These are phyloP conservation scores for Rhamnusium bicolor DNA, from an alignment of 2,888 invertebrate genomes.

Conservation along the genomic window DNA sequence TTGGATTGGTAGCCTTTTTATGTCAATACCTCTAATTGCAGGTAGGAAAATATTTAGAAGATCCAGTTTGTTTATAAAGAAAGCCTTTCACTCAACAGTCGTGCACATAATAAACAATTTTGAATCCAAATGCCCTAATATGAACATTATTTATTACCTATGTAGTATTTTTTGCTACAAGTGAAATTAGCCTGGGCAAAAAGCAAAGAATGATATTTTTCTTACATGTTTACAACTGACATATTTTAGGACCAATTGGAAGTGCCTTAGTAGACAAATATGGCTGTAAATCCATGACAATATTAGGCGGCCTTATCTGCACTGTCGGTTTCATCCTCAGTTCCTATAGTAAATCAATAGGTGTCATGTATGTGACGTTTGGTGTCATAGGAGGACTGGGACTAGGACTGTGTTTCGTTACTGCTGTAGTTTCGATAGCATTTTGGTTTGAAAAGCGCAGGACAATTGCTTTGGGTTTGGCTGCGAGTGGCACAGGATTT, in stretches of 20 bases:
- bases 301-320: slow-evolving; percentile 80
- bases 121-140: too few species aligned
- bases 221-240: too few species aligned
- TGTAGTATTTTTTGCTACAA: too few species aligned
- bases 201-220: too few species aligned
- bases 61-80: too few species aligned
- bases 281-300: slow-evolving; percentile 73
- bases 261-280: slow-evolving; percentile 89
- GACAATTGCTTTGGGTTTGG: slow-evolving; percentile 88
- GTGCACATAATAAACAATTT: too few species aligned
- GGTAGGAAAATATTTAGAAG: slow-evolving; percentile 42
- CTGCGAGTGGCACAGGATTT: slow-evolving; percentile 91
- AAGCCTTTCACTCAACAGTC: too few species aligned
- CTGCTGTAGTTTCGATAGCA: slow-evolving; percentile 92
- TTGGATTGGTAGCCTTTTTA: slow-evolving; percentile 61
- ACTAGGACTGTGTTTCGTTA: slow-evolving; percentile 88
- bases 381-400: slow-evolving; percentile 90
- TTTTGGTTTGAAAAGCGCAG: slow-evolving; percentile 94
- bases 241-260: slow-evolving; percentile 85
- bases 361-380: slow-evolving; percentile 88
- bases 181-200: too few species aligned
- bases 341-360: slow-evolving; percentile 80
- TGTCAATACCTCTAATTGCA: slow-evolving; percentile 77
- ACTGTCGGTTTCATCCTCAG: slow-evolving; percentile 85
- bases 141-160: too few species aligned